Base-by-base conservation (phyloP, 2,888 invertebrate species). In the Orgyia antiqua region DNA sequence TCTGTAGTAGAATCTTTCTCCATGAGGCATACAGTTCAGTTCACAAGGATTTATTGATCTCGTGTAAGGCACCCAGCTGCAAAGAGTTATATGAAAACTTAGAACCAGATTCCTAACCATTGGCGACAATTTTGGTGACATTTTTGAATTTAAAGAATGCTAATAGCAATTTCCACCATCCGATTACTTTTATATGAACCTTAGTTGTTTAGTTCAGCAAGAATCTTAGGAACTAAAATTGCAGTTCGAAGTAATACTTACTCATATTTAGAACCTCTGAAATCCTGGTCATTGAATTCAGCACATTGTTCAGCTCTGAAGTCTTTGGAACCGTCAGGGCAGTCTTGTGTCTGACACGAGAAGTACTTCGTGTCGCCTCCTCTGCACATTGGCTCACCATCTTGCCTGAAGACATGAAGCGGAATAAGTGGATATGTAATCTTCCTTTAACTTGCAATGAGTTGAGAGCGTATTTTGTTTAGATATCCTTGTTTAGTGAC, bases 341-440 rank as follows among this genome's bases (percentile, higher is more conserved):
- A 98, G 72, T 94, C 94, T 90, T 96, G 95, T 24, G 95, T 93
- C 68, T 96, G 94, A 71, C 98, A 98, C 10, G 97, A 96, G 77
- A 94, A 94, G 86, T 93, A 96, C 68, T 94, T 92, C 30, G 91
- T 92, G 51, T 90, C 89, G 2, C 95, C 92, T 8, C 97, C 97
- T 3, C 80, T 80, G 63, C 97, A 98, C 23, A 75, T 68, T 12
- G 88, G 78, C 29, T 71, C 76, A 3, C 92, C 92, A 44, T 90
- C 89, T 25, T 88, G 70, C 39, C 93, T 93, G 78, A 11, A 57
- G 37, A 65, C 2, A 11, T 2, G 30, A 20, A 34, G n/a, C n/a
- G n/a, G n/a, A n/a, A n/a, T n/a, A n/a, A n/a, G n/a, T n/a, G n/a
- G n/a, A n/a, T n/a, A n/a, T n/a, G n/a, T n/a, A n/a, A n/a, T n/a